Evolutionary conservation across 2,888 invertebrate species (phyloP), one percentile per base, ranked within the genome.

Genomic region (Busseola fusca): DNA sequence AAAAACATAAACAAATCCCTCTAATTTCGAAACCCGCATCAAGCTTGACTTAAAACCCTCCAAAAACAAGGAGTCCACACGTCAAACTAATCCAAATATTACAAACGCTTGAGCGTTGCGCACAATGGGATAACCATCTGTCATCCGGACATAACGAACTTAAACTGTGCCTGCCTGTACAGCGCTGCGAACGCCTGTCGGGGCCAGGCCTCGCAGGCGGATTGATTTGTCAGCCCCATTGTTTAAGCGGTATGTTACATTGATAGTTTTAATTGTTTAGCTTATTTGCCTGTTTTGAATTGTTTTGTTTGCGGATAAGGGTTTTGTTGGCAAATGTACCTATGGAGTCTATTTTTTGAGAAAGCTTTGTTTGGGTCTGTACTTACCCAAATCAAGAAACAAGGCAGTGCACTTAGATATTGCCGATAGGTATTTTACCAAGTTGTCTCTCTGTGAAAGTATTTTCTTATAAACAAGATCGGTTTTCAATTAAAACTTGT

Each of bases 111-210:
- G 82, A 84, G 81, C 82, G 80, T 84, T 79, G 84, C 87, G 87
- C 86, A 91, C 90, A 91, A 90, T 90, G 88, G 90, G 88, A 89
- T 89, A 91, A 89, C 91, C 91, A 92, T 92, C 91, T 91, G 91
- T 93, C 92, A 91, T 89, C 88, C 87, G 87, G 87, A 86, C 86
- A 83, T 91, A 89, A 91, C 89, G 88, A 91, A 90, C 91, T 89
- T 90, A 91, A 91, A 91, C 92, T 88, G 88, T 87, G 87, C 86
- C 87, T 82, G 78, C 25, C 78, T 81, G 87, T 90, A 91, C 91
- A 91, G 89, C 87, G 83, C 86, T 84, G 40, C 54, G 60, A 82
- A 75, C 72, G 65, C 64, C 84, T 82, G 84, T 79, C 82, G 67
- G 69, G 63, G 45, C 69, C 83, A 80, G 83, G 69, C 81, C 82